Conservation (phyloP, 2,888 invertebrate species). For the Dioctria linearis region DNA sequence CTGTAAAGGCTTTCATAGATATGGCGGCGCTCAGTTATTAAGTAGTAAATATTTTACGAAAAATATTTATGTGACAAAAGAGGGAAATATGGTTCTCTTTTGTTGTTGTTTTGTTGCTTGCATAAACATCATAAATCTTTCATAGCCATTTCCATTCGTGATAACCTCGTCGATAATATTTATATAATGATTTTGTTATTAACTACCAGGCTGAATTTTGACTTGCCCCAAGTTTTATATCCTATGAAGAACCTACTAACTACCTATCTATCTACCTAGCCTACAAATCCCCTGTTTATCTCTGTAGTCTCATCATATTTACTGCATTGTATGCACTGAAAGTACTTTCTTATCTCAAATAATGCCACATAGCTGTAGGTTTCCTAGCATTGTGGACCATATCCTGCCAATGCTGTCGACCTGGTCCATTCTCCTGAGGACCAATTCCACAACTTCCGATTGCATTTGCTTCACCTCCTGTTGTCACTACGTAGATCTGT, state of each 20-base stretch:
- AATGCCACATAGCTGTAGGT: constrained; percentile 93
- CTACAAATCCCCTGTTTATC: constrained; percentile 49
- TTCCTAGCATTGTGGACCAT: constrained; percentile 91
- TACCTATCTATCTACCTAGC: constrained; percentile 31
- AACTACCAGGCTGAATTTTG: neutral
- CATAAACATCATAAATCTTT: constrained; percentile 1
- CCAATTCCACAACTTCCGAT: constrained; percentile 71
- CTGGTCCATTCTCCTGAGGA: constrained; percentile 70
- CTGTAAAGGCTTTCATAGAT: neutral
- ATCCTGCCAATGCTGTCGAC: constrained; percentile 89
- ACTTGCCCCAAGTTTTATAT: neutral
- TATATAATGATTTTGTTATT: neutral
- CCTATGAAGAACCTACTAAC: neutral
- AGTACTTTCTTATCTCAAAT: constrained; percentile 75
- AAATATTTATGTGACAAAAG: neutral
- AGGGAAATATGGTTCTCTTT: neutral
- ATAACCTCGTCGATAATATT: neutral
- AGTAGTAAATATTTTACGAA: neutral
- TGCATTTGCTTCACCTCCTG: constrained; percentile 70
- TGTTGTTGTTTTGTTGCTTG: neutral
- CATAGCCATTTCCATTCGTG: neutral
- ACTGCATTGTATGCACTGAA: neutral
- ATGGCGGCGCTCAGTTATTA: neutral
- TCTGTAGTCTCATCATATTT: constrained; percentile 20
- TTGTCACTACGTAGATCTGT: constrained; percentile 70